Evolutionary conservation across 1,140 invertebrate genomes (phyloP).

Genomic region (Eurosta solidaginis): DNA sequence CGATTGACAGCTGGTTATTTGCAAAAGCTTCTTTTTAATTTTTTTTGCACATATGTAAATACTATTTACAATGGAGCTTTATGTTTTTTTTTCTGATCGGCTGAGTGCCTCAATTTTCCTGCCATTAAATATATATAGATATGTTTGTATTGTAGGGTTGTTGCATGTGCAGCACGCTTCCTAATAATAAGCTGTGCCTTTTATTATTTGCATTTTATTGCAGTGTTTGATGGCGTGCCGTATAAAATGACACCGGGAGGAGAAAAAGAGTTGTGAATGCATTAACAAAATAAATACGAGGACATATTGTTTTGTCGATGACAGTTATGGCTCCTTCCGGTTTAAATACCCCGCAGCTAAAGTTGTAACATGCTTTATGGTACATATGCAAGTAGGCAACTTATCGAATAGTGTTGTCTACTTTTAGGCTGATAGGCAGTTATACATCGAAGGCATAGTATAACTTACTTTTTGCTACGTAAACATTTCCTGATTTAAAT

Average conservation of each 20-base stretch:
- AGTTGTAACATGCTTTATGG: too few species aligned
- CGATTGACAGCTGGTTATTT: too few species aligned
- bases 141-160: too few species aligned
- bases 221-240: neutral
- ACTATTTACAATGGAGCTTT: neutral
- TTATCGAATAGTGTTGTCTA: neutral
- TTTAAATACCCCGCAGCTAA: too few species aligned
- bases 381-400: neutral
- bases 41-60: neutral
- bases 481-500: neutral
- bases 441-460: neutral
- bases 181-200: neutral
- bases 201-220: neutral
- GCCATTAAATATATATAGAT: too few species aligned
- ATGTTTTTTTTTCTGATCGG: neutral
- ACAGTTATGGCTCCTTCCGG: neutral
- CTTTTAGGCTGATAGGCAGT: neutral
- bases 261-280: neutral
- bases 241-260: neutral
- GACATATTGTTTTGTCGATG: slow-evolving; percentile 26
- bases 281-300: neutral
- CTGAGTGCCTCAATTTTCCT: neutral
- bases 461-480: neutral
- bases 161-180: neutral
- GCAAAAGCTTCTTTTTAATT: neutral